Evolutionary conservation across 2,888 invertebrate species (phyloP).

Genomic region (Protophormia terraenovae): DNA sequence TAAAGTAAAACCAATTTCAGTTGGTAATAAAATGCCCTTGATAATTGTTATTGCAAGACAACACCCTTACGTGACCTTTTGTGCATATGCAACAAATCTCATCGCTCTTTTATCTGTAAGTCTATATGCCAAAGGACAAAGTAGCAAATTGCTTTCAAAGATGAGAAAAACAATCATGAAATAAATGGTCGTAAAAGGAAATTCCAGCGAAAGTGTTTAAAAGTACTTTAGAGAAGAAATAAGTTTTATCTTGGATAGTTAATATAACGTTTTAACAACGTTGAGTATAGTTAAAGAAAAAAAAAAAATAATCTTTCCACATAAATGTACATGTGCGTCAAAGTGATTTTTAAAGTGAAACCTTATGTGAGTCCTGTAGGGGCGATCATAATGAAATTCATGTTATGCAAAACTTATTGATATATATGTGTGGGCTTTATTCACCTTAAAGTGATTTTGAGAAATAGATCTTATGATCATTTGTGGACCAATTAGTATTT

Average conservation of each 20-base stretch:
- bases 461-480: too few species aligned
- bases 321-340: too few species aligned
- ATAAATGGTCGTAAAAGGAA: background rate
- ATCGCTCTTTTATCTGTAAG: background rate
- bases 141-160: background rate
- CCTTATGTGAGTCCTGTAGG: too few species aligned
- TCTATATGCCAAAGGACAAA: conserved; percentile 22
- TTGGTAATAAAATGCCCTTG: conserved; percentile 7
- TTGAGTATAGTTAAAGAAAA: conserved; percentile 7
- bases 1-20: background rate
- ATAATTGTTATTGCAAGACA: conserved; percentile 28
- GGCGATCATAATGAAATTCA: too few species aligned
- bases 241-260: conserved; percentile 24
- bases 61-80: conserved; percentile 1
- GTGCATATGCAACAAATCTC: background rate
- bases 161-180: background rate
- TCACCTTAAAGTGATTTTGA: too few species aligned
- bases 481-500: too few species aligned
- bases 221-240: conserved; percentile 1
- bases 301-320: too few species aligned
- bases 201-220: conserved; percentile 36
- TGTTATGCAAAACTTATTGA: too few species aligned
- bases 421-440: too few species aligned
- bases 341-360: too few species aligned
- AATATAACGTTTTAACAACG: conserved; percentile 14